phyloP scores from a whole-genome alignment of 2,888 invertebrate species.

The Pantelozetes paolii region DNA sequence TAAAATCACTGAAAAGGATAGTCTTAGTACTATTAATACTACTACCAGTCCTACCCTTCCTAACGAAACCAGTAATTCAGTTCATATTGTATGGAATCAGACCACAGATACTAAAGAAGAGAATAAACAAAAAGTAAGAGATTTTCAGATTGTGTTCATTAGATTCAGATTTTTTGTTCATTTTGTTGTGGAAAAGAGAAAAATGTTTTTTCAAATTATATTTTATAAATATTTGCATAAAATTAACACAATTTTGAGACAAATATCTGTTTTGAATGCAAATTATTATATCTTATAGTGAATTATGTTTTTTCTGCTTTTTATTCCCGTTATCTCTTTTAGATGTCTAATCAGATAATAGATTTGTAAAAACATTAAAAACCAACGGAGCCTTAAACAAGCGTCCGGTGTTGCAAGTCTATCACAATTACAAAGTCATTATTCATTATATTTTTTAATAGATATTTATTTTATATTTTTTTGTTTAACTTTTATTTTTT shows the following conservation, averaged over 20 bases:
- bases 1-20: neutral
- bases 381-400: slow-evolving; percentile 31
- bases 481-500: slow-evolving; percentile 9
- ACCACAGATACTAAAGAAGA: neutral
- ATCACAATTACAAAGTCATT: neutral
- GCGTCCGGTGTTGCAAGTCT: slow-evolving; percentile 36
- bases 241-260: neutral
- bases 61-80: neutral
- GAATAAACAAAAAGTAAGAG: neutral
- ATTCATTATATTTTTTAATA: neutral
- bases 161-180: neutral
- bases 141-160: neutral
- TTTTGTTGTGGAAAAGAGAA: too few species aligned
- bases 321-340: slow-evolving; percentile 31
- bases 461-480: neutral
- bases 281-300: neutral
- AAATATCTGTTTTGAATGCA: neutral
- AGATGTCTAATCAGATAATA: slow-evolving; percentile 28
- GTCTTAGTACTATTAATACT: neutral
- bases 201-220: too few species aligned
- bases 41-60: neutral
- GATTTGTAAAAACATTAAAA: neutral
- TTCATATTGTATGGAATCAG: neutral
- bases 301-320: slow-evolving; percentile 27
- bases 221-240: neutral